These are phyloP conservation scores for Eleginops maclovinus DNA, from an alignment of 2,113 vertebrate genomes.

Conservation along the genomic window DNA sequence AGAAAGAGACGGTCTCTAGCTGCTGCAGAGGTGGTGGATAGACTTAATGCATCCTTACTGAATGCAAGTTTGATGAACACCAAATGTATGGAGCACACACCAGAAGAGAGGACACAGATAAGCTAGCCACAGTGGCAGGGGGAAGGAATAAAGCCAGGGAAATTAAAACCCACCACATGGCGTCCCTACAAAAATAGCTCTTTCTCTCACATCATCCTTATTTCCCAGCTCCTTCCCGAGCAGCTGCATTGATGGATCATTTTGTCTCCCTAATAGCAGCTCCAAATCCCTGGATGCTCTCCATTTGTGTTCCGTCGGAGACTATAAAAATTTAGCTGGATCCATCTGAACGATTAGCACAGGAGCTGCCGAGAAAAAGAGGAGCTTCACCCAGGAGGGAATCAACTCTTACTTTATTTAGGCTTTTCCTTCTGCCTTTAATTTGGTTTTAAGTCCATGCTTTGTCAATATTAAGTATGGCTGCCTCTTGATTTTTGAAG, in stretches of 20 bases:
- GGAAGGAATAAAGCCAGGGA: conserved; percentile 21
- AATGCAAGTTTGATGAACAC: conserved; percentile 65
- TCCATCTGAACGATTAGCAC: conserved; percentile 70
- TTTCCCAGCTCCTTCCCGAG: conserved; percentile 68
- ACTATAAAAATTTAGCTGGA: conserved; percentile 77
- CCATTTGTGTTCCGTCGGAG: conserved; percentile 71
- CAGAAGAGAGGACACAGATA: conserved; percentile 50
- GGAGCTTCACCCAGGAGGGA: conserved; percentile 55
- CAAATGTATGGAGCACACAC: conserved; percentile 53
- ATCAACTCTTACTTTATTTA: conserved; percentile 71
- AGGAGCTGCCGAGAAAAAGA: conserved; percentile 39
- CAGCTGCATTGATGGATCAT: conserved; percentile 79
- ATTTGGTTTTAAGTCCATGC: conserved; percentile 50
- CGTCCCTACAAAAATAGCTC: conserved; percentile 71
- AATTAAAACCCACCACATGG: conserved; percentile 24
- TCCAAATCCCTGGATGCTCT: conserved; percentile 75
- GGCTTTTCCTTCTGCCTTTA: conserved; percentile 56
- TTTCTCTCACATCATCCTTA: conserved; percentile 65
- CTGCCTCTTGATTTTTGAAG: conserved; percentile 69
- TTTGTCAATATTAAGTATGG: conserved; percentile 80
- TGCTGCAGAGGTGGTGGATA: conserved; percentile 17
- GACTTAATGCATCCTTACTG: conserved; percentile 40
- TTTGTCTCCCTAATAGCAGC: conserved; percentile 79
- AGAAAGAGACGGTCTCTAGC: too few species aligned
- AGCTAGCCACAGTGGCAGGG: conserved; percentile 22